These are phyloP conservation scores for Pipra filicauda DNA, from an alignment of 2,113 vertebrate species.

Conservation along the genomic window DNA sequence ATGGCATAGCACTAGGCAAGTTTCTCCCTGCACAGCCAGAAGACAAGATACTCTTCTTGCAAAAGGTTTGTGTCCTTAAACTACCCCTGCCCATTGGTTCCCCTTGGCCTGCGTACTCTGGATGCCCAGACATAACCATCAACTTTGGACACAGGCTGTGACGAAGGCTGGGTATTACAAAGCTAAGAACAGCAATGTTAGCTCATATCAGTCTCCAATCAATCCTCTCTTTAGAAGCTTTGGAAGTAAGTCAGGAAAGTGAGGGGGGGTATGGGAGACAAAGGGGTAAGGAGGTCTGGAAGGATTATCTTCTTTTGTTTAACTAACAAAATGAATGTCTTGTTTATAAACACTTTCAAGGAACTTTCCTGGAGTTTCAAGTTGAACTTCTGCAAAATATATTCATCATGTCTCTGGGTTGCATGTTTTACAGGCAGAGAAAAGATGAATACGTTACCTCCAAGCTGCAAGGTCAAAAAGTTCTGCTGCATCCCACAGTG, in stretches of 20 bases:
- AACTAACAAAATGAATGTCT: not conserved
- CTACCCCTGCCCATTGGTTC: not conserved
- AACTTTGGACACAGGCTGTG: not conserved
- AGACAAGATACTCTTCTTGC: not conserved
- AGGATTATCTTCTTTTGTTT: not conserved
- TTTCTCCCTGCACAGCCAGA: not conserved
- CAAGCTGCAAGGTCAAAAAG: slow-evolving; percentile 29
- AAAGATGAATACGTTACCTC: slow-evolving; percentile 7
- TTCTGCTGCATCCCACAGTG: not conserved
- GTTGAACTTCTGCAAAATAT: not conserved
- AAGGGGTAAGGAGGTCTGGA: not conserved
- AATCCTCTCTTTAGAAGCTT: not conserved
- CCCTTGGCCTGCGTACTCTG: not conserved
- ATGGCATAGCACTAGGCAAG: not conserved
- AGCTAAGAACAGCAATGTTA: not conserved
- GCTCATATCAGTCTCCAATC: not conserved
- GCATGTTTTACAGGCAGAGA: not conserved
- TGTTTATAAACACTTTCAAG: not conserved
- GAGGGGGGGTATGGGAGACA: not conserved
- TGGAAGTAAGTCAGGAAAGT: not conserved
- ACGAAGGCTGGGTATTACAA: not conserved
- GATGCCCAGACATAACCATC: not conserved
- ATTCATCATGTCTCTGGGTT: not conserved
- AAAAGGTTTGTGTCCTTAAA: not conserved
- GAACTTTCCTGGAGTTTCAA: slow-evolving; percentile 7